Conservation (phyloP, 2,888 invertebrate genomes). For the Parapristionchus giblindavisi region DNA sequence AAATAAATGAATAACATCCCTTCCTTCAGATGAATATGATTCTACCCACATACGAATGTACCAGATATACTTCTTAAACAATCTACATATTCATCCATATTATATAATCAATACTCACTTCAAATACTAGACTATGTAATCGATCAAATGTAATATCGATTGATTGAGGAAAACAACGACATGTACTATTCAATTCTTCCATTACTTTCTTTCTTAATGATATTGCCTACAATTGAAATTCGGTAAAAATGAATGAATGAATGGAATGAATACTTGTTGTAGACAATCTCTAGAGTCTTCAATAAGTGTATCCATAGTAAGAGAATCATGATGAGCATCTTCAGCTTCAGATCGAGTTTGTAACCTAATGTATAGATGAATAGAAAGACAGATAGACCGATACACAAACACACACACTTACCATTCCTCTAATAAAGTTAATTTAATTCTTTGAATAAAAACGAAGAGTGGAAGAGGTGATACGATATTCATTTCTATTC, state of each 20-base stretch:
- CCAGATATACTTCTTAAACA: conserved; percentile 81
- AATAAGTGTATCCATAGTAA: conserved; percentile 75
- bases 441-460: neutral
- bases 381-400: neutral
- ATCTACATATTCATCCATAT: conserved; percentile 21
- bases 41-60: conserved; percentile 85
- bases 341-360: conserved; percentile 74
- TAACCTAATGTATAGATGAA: conserved; percentile 3
- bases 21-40: conserved; percentile 43
- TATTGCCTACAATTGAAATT: neutral
- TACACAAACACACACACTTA: too few species aligned
- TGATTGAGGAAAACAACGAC: neutral
- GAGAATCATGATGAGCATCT: conserved; percentile 69
- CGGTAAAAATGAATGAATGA: too few species aligned
- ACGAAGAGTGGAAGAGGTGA: conserved; percentile 21
- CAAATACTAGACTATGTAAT: conserved; percentile 80
- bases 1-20: conserved; percentile 37
- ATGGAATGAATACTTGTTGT: conserved; percentile 83
- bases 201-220: neutral
- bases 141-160: conserved; percentile 78
- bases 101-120: conserved; percentile 72
- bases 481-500: conserved; percentile 11
- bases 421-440: conserved; percentile 19
- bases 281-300: conserved; percentile 89
- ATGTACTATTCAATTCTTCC: conserved; percentile 13